phyloP scores from a whole-genome alignment of 2,797 vertebrate genomes.

The Phoebastria nigripes region DNA sequence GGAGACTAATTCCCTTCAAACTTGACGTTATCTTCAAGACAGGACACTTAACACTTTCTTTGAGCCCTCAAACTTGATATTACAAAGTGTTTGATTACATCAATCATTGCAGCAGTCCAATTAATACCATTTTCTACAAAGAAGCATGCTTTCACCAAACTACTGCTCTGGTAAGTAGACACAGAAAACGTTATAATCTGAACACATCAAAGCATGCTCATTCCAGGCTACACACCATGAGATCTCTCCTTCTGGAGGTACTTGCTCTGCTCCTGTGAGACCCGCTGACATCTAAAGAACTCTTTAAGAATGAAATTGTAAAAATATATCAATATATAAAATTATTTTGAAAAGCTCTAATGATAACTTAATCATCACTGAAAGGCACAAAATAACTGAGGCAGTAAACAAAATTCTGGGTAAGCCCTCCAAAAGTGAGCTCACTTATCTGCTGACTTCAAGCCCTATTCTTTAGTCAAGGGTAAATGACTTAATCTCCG shows the following conservation, averaged over 20 bases:
- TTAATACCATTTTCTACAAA: background rate
- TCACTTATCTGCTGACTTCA: background rate
- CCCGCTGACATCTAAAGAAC: conserved; percentile 72
- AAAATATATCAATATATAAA: background rate
- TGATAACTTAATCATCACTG: background rate
- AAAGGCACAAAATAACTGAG: background rate
- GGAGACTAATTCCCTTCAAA: background rate
- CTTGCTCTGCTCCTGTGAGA: conserved; percentile 78
- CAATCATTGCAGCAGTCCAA: background rate
- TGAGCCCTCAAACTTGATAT: background rate
- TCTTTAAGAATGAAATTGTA: conserved; percentile 71
- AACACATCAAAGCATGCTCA: conserved; percentile 22
- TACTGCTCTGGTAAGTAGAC: background rate
- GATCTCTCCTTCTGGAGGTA: conserved; percentile 80
- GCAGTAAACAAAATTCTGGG: background rate
- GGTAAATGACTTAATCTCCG: background rate
- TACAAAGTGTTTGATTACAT: background rate
- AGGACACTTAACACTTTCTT: background rate
- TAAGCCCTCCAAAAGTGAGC: fast-evolving
- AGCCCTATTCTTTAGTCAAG: background rate
- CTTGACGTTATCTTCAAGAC: background rate
- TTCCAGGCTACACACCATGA: conserved; percentile 77
- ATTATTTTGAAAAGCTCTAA: background rate
- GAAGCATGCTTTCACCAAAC: background rate
- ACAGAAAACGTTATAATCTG: background rate